Conservation (phyloP, 2,113 vertebrate species). For the Zapornia atra region DNA sequence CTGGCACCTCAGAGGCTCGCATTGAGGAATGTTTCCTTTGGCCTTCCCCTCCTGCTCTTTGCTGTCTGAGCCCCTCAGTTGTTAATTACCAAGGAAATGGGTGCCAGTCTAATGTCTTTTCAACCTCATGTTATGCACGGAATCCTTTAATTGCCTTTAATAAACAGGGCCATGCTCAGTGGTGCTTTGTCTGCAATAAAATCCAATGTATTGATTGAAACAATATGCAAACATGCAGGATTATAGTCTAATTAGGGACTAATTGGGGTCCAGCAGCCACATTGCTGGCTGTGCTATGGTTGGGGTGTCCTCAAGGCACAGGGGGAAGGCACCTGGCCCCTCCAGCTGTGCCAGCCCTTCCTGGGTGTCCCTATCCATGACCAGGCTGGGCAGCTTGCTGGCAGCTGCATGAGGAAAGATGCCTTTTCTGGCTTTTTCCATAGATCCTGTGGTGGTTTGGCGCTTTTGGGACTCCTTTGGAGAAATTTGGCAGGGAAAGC, state of each 20-base stretch:
- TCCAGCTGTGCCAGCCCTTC: fast-evolving
- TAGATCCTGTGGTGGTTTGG: neutral
- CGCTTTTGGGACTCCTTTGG: neutral
- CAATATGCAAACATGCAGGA: neutral
- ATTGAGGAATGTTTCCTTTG: neutral
- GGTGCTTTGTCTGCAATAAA: neutral
- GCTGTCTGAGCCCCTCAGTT: neutral
- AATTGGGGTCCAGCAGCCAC: fast-evolving
- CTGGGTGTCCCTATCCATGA: fast-evolving
- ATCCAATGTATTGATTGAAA: neutral
- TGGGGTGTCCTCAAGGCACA: fast-evolving
- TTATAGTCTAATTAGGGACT: neutral
- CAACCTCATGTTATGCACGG: neutral
- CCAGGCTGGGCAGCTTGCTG: neutral
- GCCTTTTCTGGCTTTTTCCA: neutral
- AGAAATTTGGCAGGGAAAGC: neutral
- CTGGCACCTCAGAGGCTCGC: fast-evolving
- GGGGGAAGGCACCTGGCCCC: neutral
- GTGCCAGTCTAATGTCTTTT: neutral
- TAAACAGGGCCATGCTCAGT: neutral
- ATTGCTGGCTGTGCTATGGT: fast-evolving
- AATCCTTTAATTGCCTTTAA: neutral
- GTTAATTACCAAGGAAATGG: neutral
- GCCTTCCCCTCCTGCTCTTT: neutral
- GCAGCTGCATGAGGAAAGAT: neutral